Base-by-base conservation (phyloP, 2,113 vertebrate genomes). In the Lampris incognitus region DNA sequence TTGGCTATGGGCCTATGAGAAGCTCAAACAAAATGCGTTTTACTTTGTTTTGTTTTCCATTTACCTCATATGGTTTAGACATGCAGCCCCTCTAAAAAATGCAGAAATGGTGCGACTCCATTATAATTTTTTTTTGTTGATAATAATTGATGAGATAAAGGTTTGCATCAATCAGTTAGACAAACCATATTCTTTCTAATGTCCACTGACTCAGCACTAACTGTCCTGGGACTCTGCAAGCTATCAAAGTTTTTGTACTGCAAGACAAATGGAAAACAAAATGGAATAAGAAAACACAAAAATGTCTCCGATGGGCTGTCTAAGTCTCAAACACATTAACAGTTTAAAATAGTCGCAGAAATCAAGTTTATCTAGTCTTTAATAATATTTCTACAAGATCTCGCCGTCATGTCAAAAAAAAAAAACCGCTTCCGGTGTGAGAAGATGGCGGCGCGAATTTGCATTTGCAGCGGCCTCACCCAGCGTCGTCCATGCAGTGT, bases 21-120 rank as follows among this genome's bases (percentile, higher is more conserved):
- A 13, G 51, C 10, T 24, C 10, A 13, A 54, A 13, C 10, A 54
- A 54, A 54, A 54, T 54, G 5, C n/a, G n/a, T 4, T 54, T 10
- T 59, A 39, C 10, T 10, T 0, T 1, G 10, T 7, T 59, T 59
- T 59, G 38, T 59, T 59, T 59, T 59, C 38, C 36, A 39, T 59
- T 59, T 39, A 1, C 9, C 39, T 39, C 6, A 39, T 59, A 38
- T 9, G 3, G 40, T 70, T 36, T 11, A 1, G 55, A 38, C 60
- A 50, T n/a, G 61, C 72, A 68, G 50, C 57, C 69, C 73, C 38
- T 50, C 59, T 24, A 72, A 39, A 39, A 57, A 11, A 41, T 11
- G 24, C 9, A 8, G 37, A 3, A 40, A 10, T 39, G 24, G 24
- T 24, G 24, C 24, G 24, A 24, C 24, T 24, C 24, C 24, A 51